These are phyloP conservation scores for Ptilorrhoa leucosticta DNA, from an alignment of 2,113 vertebrate genomes.

Conservation along the genomic window DNA sequence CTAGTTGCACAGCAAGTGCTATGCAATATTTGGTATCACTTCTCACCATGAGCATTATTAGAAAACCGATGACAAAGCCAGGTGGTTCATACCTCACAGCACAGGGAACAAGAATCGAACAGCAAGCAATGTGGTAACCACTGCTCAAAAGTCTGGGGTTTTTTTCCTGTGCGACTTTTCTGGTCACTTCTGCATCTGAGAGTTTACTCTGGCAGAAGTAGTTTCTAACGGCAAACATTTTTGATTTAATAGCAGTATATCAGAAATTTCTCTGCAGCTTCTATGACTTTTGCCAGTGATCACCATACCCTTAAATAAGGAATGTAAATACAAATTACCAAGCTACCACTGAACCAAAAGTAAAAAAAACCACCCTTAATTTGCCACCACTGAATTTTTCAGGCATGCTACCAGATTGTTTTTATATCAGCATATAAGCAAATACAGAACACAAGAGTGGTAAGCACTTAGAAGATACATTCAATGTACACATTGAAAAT, in stretches of 20 bases:
- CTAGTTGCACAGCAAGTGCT: slow-evolving; percentile 15
- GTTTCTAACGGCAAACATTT: neutral
- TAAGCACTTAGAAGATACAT: neutral
- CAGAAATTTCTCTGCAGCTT: neutral
- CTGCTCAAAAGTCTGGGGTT: neutral
- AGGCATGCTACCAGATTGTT: neutral
- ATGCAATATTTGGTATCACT: neutral
- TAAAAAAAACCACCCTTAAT: neutral
- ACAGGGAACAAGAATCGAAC: neutral
- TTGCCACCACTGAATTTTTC: neutral
- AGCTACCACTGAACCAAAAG: neutral
- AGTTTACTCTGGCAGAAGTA: neutral
- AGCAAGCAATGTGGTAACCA: neutral
- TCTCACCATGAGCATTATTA: slow-evolving; percentile 17
- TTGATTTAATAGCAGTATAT: neutral
- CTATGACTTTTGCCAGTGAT: neutral
- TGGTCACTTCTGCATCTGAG: neutral
- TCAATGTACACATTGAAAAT: neutral
- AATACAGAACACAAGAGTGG: neutral
- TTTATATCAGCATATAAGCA: neutral
- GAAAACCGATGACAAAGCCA: slow-evolving; percentile 15
- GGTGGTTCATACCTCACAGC: neutral
- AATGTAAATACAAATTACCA: neutral
- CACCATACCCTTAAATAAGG: neutral
- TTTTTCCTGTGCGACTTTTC: neutral